A percentile compares a stretch with the other conserved stretches of the same genome.
These are phyloP conservation scores for Cyprinodon diabolis DNA, from an alignment of 2,797 vertebrate genomes.

Conservation along the genomic window DNA sequence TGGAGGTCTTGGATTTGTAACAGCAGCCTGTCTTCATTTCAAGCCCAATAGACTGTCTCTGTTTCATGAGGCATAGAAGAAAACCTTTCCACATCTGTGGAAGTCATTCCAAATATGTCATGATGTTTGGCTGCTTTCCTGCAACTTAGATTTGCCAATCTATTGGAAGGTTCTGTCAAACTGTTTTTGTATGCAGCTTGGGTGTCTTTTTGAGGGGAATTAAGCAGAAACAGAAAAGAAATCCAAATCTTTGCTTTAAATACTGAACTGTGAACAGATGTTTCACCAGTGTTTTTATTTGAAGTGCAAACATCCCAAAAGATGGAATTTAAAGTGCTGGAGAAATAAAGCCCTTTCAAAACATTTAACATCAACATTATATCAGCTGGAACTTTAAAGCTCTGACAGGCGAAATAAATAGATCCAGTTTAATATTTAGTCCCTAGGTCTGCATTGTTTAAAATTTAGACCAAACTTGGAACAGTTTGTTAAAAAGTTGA, in stretches of 20 bases:
- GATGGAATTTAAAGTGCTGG: not conserved
- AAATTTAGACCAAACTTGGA: too few species aligned
- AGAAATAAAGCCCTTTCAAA: not conserved
- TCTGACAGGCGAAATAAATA: not conserved
- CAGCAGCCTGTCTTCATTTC: not conserved
- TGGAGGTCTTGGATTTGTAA: not conserved
- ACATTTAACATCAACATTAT: not conserved
- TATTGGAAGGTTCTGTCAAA: slow-evolving; percentile 18
- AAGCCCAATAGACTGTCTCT: not conserved
- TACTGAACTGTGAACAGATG: slow-evolving; percentile 20
- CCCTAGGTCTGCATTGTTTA: too few species aligned
- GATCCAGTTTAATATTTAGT: not conserved
- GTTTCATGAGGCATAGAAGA: not conserved
- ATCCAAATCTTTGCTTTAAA: slow-evolving; percentile 3
- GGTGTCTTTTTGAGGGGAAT: not conserved
- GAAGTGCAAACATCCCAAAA: slow-evolving; percentile 7
- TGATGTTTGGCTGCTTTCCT: not conserved
- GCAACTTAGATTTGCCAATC: not conserved
- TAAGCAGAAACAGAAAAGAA: not conserved
- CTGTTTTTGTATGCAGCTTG: not conserved
- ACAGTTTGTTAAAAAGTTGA: too few species aligned
- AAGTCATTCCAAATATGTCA: not conserved
- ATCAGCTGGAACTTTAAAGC: not conserved
- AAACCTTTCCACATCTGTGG: not conserved
- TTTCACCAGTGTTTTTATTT: slow-evolving; percentile 11